Base-by-base conservation (phyloP, 2,888 invertebrate species). In the Nomada ferruginata region DNA sequence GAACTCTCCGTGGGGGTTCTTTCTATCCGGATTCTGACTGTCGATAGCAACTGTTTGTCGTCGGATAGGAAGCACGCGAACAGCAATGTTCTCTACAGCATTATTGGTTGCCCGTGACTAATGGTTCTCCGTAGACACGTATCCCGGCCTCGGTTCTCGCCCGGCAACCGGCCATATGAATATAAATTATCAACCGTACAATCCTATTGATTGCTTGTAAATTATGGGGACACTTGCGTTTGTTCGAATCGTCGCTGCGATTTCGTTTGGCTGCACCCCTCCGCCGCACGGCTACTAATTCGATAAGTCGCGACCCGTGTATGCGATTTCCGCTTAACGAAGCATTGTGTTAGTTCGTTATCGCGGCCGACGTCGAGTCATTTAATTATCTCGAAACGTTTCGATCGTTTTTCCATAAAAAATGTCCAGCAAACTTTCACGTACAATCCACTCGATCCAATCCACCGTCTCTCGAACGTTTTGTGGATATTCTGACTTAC, bases 131-230 rank as follows among this genome's bases (percentile, higher is more conserved):
- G 74, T 60, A 70, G 70, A 79, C 69, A 70, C 65, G 79, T 69
- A 36, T 59, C 44, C 68, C 79, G 64, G n/a, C 61, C 61, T 69
- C 57, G 68, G 47, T 79, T 68, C 68, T 79, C 73, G 68, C 63
- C 52, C 72, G n/a, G 36, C 44, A 57, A 63, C 50, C 26, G 29
- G 18, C 42, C 65, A 53, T 79, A 60, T 61, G 72, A 63, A 79
- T 79, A 72, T 68, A 72, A 80, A 80, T 80, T 80, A 72, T 57
- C 50, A 36, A 55, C 61, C 36, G 55, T n/a, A 20, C 47, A 23
- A 61, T 63, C 23, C 23, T 68, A 80, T 64, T 68, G 80, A 80
- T 80, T 79, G 80, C 61, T 64, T 53, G 72, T 66, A 72, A 79
- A 72, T 80, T 72, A 79, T 36, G 72, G 66, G 52, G 47, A 63